Evolutionary conservation across 1,140 invertebrate species (phyloP), one percentile per base, ranked within the genome.

Genomic region (Tetraneura akinire): DNA sequence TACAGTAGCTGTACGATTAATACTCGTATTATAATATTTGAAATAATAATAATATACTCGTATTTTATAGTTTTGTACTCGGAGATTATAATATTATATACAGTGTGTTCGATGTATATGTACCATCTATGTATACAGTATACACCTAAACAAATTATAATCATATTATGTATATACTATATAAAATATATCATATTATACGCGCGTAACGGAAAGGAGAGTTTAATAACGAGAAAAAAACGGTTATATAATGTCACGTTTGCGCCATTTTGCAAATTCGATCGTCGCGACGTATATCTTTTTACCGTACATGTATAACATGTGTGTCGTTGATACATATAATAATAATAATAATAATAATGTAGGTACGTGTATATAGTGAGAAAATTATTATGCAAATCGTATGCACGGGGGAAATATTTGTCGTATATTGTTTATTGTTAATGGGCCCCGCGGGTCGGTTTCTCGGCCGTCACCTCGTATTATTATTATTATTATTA

Each of bases 361-460:
- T 4, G 8, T 37, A 37, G 3, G 32, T 37, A n/a, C 21, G 29
- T 26, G 16, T 0, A 49, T 71, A 45, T 45, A 71, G 45, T 71
- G 68, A 71, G 68, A 71, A 71, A 71, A 71, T 71, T 71, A 71
- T 71, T 71, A 71, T 71, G 68, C 68, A 71, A 71, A 71, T 71
- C n/a, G n/a, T 71, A 71, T 71, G 45, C 68, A 51, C 47, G 2
- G 23, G 45, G 68, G 68, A 49, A 29, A 51, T 11, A 3, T 10
- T 71, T 49, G 23, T 71, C 13, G 8, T 37, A 29, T 71, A 71
- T 71, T 71, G 68, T 71, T 71, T 71, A 29, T 71, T 51, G 68
- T 71, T 71, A 71, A 71, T 71, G 45, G 68, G 68, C 26, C 47
- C 68, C 29, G 68, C 45, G 47, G 68, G 68, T 51, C 10, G 68